These are phyloP conservation scores for Dinomys branickii DNA, from an alignment of 2,113 vertebrate genomes.

Conservation along the genomic window DNA sequence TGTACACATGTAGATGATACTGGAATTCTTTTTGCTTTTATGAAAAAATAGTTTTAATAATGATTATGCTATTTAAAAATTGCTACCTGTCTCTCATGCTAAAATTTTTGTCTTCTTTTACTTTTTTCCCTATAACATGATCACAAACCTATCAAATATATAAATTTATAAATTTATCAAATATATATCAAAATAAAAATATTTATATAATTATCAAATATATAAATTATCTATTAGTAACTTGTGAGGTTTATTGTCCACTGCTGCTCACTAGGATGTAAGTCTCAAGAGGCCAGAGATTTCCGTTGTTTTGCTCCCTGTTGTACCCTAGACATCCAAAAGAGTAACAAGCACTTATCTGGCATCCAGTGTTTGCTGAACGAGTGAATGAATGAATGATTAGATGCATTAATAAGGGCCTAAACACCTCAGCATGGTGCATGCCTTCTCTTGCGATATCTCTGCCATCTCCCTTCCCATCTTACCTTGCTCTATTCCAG, in stretches of 20 bases:
- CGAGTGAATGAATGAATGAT: not conserved
- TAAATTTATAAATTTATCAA: no score
- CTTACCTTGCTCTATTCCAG: not conserved
- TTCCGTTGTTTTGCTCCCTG: not conserved
- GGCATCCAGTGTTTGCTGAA: not conserved
- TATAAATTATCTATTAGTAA: no score
- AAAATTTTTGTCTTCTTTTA: not conserved
- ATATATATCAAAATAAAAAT: no score
- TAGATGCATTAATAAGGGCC: not conserved
- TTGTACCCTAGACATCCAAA: not conserved
- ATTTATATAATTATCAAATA: no score
- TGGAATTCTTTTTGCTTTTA: not conserved
- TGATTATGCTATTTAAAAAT: not conserved
- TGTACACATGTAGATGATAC: not conserved
- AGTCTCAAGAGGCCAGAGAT: not conserved
- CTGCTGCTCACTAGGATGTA: not conserved
- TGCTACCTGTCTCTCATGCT: not conserved
- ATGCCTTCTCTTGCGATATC: not conserved
- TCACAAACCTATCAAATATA: not conserved
- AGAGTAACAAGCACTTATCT: not conserved
- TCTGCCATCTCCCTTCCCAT: not conserved
- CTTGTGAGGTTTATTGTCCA: not conserved
- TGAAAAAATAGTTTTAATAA: not conserved
- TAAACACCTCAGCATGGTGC: not conserved
- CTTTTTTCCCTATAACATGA: not conserved